These are phyloP conservation scores for Malacoctenus gilli DNA, from an alignment of 2,797 vertebrate genomes.

Conservation along the genomic window DNA sequence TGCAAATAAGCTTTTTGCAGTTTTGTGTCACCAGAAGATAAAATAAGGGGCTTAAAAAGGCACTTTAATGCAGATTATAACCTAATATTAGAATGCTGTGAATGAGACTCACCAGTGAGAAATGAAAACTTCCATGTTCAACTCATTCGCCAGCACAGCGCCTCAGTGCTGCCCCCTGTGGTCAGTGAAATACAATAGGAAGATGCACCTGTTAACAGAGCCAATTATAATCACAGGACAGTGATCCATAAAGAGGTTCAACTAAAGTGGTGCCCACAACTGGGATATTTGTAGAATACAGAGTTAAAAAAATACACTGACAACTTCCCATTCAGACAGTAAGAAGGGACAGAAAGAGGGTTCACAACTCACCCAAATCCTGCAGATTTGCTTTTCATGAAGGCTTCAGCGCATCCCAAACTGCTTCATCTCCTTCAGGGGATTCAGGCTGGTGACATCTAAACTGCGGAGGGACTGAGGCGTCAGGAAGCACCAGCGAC, in stretches of 20 bases:
- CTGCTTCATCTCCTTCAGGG: neutral
- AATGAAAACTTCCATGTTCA: slow-evolving; percentile 10
- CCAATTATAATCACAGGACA: no score
- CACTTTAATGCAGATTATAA: no score
- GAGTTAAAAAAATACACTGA: neutral
- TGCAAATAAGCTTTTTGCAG: no score
- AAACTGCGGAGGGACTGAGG: slow-evolving; percentile 1
- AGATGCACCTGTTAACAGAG: no score
- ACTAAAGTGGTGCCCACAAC: no score
- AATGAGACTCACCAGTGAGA: slow-evolving; percentile 48
- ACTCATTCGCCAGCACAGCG: no score
- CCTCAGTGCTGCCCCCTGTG: slow-evolving; percentile 54
- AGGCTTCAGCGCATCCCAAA: slow-evolving; percentile 3
- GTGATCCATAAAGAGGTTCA: no score
- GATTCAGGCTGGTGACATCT: no score
- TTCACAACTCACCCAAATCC: slow-evolving; percentile 60
- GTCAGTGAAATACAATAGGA: slow-evolving; percentile 12
- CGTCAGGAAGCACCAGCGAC: slow-evolving; percentile 15
- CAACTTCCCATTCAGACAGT: neutral
- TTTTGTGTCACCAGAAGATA: no score
- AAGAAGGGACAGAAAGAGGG: neutral
- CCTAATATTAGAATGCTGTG: neutral
- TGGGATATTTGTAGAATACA: no score
- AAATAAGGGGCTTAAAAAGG: no score
- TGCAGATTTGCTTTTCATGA: slow-evolving; percentile 22